Conservation (phyloP, 2,888 invertebrate species). For the Eristalis pertinax region DNA sequence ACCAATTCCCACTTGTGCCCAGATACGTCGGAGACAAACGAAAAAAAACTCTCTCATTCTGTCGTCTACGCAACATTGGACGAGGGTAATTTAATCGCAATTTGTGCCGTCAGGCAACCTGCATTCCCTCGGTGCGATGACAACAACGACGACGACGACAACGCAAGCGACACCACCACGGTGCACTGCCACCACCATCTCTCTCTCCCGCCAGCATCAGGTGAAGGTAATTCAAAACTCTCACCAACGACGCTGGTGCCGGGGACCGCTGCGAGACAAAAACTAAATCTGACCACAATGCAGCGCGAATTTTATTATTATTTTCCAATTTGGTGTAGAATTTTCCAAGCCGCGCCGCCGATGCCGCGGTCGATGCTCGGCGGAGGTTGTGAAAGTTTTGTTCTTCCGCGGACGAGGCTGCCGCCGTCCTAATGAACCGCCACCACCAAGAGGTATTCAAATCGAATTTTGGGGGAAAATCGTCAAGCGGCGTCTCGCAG, state of each 20-base stretch:
- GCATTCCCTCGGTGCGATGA: slow-evolving; percentile 44
- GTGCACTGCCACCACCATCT: not conserved
- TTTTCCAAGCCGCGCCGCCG: not conserved
- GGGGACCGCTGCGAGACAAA: not conserved
- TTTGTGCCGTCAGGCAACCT: slow-evolving; percentile 62
- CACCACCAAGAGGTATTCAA: slow-evolving; percentile 43
- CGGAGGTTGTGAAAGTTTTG: slow-evolving; percentile 64
- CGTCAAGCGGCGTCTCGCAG: not conserved
- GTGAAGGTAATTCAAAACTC: slow-evolving; percentile 69
- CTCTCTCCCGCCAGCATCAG: slow-evolving; percentile 28
- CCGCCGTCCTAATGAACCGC: slow-evolving; percentile 33
- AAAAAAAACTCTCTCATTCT: slow-evolving; percentile 3
- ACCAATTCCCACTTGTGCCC: slow-evolving; percentile 45
- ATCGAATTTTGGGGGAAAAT: slow-evolving; percentile 5
- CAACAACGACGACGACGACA: slow-evolving; percentile 31
- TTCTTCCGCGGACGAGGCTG: slow-evolving; percentile 14
- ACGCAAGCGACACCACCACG: not conserved
- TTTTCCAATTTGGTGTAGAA: slow-evolving; percentile 48
- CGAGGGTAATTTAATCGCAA: slow-evolving; percentile 64
- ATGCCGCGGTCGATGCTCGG: not conserved
- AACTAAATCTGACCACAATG: slow-evolving; percentile 56
- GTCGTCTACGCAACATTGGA: slow-evolving; percentile 53
- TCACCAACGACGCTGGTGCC: slow-evolving; percentile 15
- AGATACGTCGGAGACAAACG: not conserved
- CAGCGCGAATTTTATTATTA: slow-evolving; percentile 46